Base-by-base conservation (phyloP, 2,113 vertebrate genomes). In the Tupaia chinensis region DNA sequence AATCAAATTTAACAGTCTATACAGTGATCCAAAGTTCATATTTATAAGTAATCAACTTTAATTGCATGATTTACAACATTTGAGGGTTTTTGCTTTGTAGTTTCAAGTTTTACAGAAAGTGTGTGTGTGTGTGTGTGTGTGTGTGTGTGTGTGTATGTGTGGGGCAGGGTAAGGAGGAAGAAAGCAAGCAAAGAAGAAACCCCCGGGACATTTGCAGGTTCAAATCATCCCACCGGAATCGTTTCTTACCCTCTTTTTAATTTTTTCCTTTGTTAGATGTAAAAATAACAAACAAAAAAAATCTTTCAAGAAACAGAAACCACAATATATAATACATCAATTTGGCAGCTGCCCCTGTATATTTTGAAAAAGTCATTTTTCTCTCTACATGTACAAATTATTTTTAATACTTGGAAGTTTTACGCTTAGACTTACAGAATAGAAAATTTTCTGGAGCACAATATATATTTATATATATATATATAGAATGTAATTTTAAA, bases 1-100 rank as follows among this genome's bases (percentile, higher is more conserved):
- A 99, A 99, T 98, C 98, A 99, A 99, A 99, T 98, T 98, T 98
- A 99, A 99, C 98, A 99, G 98, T 99, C 98, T 99, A 99, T 99
- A 99, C 99, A 99, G 99, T 99, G 99, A 99, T 99, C 98, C 97
- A 98, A 99, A 99, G 98, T 98, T 98, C 98, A 98, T 99, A 99
- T 99, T 99, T 99, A 99, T 99, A 99, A 98, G 98, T 98, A 99
- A 99, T 99, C 98, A 98, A 98, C 97, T 98, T 99, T 98, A 99
- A 99, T 99, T 98, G 98, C 99, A 99, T 99, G 98, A 99, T 99
- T 99, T 99, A 99, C 99, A 99, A 98, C 98, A 98, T 98, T 98
- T 98, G 98, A 98, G 98, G 98, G 98, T 98, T 98, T 98, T 98
- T 98, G 98, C 98, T 98, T 99, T 98, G 98, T 98, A 98, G 98